Evolutionary conservation across 2,797 vertebrate species (phyloP).

Genomic region (Sciurus vulgaris): DNA sequence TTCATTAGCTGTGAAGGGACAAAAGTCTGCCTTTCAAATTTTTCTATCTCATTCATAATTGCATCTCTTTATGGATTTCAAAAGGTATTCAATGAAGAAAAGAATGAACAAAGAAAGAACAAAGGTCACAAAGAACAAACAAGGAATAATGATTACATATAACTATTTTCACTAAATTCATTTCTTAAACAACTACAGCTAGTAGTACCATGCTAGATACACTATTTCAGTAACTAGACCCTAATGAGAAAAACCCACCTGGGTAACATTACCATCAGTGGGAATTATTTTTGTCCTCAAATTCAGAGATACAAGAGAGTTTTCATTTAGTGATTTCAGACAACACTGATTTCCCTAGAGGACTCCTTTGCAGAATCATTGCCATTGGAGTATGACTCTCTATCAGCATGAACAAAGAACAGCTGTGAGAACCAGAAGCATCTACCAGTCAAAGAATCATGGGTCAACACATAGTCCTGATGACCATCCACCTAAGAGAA

Average conservation of each 20-base stretch:
- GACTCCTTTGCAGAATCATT: background rate
- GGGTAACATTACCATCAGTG: constrained; percentile 32
- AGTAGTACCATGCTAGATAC: background rate
- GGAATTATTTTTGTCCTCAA: constrained; percentile 47
- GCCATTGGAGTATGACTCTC: background rate
- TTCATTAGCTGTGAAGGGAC: background rate
- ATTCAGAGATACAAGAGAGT: background rate
- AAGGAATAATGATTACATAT: background rate
- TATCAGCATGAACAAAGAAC: background rate
- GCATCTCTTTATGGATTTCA: background rate
- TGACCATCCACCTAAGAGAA: background rate
- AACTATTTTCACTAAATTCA: background rate
- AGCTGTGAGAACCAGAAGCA: background rate
- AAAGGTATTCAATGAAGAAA: background rate
- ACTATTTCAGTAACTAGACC: background rate
- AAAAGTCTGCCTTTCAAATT: background rate
- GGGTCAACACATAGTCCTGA: background rate
- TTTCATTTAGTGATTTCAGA: constrained; percentile 61
- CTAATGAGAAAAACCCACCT: constrained; percentile 49
- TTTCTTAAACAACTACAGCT: constrained; percentile 14
- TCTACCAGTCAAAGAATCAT: background rate
- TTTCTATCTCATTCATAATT: background rate
- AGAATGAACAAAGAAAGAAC: background rate
- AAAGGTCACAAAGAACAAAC: constrained; percentile 2
- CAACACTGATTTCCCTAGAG: constrained; percentile 67